phyloP scores from a whole-genome alignment of 35 echinoderm and acorn worm genomes.

The Apostichopus californicus region DNA sequence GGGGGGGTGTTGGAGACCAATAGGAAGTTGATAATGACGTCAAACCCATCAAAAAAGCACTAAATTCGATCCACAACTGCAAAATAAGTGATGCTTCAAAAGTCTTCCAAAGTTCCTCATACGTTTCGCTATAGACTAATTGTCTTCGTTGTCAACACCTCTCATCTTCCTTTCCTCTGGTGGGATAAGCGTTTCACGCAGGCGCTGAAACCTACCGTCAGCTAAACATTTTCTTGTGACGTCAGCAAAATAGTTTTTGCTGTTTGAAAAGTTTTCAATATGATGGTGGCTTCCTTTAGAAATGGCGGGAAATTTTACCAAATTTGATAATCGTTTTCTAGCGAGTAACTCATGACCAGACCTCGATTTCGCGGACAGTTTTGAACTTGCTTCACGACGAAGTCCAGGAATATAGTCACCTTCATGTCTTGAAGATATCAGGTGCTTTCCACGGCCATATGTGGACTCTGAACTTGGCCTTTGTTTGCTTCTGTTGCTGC shows the following conservation, averaged over 20 bases:
- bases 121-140: too few species aligned
- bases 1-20: too few species aligned
- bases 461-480: not conserved
- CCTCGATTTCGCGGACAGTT: not conserved
- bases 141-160: too few species aligned
- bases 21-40: too few species aligned
- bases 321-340: not conserved
- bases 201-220: conserved; percentile 14
- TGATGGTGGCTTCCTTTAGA: not conserved
- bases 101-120: too few species aligned
- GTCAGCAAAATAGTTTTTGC: conserved; percentile 50
- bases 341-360: not conserved
- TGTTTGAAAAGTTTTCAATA: not conserved
- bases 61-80: too few species aligned
- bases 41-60: too few species aligned
- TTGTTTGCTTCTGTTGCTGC: not conserved
- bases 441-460: not conserved
- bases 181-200: conserved; percentile 15
- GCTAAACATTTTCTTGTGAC: conserved; percentile 28
- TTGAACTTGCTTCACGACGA: not conserved
- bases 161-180: not conserved
- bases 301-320: conserved; percentile 14
- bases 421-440: not conserved
- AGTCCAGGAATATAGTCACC: not conserved
- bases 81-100: too few species aligned